Base-by-base conservation (phyloP, 2,888 invertebrate species). In the Aspidapion aeneum region DNA sequence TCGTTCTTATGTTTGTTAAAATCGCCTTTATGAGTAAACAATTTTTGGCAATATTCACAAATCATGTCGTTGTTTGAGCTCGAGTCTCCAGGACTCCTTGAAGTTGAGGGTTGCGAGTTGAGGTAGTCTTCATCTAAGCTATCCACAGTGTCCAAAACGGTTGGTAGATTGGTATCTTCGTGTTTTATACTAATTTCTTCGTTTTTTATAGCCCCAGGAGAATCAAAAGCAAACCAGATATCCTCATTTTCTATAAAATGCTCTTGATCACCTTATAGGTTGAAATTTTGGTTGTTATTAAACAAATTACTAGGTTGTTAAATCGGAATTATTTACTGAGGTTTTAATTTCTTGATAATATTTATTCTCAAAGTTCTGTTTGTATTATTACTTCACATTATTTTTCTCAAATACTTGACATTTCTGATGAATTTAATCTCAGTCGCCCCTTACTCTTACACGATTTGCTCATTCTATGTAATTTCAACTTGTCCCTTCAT, bases 1-100 rank as follows among this genome's bases (percentile, higher is more conserved):
- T 78, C 79, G 21, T 77, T 77, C 1, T 78, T 79, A 64, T 80
- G 79, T 69, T 80, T 80, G 61, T 77, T 79, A 61, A 74, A 74
- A 68, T 80, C 79, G 1, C 79, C 79, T 62, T 75, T 74, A 67
- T 79, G 79, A 1, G 71, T 72, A 64, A 79, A 79, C 7, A 58
- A 69, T 70, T 79, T 79, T 9, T 69, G 69, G 67, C 79, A 79
- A 61, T 75, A 72, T 9, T 68, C 64, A 62, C 79, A 79, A 7
- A 67, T 69, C 67, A 77, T 68, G 3, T 64, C 61, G 67, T 73
- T 66, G 61, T 60, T 69, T 1, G 68, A 51, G 20, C 67, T 52
- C 22, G 61, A 54, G 1, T 67, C 68, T 7, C 67, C 67, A 60
- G 70, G 69, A 54, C 65, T 62, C 16, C 21, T 55, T 1, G 71